phyloP scores from a whole-genome alignment of 2,888 invertebrate species.

The Dryocosmus kuriphilus region DNA sequence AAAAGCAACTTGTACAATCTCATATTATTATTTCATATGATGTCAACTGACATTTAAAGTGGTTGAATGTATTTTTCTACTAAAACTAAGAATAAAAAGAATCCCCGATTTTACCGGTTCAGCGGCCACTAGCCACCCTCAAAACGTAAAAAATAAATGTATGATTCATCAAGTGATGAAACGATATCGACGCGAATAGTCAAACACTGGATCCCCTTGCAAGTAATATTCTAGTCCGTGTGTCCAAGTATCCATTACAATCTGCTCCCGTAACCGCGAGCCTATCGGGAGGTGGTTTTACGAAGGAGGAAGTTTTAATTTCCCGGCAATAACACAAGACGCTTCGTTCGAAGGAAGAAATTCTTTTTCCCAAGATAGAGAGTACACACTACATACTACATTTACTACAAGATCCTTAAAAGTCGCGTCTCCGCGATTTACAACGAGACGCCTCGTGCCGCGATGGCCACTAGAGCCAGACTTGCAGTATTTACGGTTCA shows the following conservation, averaged over 20 bases:
- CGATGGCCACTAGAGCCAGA: slow-evolving; percentile 38
- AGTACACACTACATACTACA: background rate
- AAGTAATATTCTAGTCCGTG: background rate
- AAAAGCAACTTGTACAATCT: no score
- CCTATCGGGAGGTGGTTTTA: background rate
- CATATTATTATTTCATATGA: no score
- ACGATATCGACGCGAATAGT: background rate
- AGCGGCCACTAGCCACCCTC: no score
- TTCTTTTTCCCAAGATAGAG: background rate
- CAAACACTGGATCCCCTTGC: slow-evolving; percentile 1
- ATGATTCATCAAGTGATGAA: slow-evolving; percentile 9
- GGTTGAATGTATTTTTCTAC: no score
- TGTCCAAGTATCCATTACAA: slow-evolving; percentile 8
- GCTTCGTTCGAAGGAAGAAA: background rate
- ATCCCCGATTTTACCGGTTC: no score
- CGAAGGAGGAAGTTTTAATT: slow-evolving; percentile 18
- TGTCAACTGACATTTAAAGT: no score
- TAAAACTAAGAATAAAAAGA: no score
- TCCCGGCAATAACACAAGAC: slow-evolving; percentile 9
- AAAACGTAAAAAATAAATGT: background rate
- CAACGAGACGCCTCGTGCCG: slow-evolving; percentile 35
- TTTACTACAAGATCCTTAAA: slow-evolving; percentile 13
- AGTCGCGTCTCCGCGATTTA: slow-evolving; percentile 24
- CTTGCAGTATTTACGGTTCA: slow-evolving; percentile 40
- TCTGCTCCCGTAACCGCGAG: slow-evolving; percentile 4